Conservation (phyloP, 92 coral and sea anemone species). For the Porites evermanni region DNA sequence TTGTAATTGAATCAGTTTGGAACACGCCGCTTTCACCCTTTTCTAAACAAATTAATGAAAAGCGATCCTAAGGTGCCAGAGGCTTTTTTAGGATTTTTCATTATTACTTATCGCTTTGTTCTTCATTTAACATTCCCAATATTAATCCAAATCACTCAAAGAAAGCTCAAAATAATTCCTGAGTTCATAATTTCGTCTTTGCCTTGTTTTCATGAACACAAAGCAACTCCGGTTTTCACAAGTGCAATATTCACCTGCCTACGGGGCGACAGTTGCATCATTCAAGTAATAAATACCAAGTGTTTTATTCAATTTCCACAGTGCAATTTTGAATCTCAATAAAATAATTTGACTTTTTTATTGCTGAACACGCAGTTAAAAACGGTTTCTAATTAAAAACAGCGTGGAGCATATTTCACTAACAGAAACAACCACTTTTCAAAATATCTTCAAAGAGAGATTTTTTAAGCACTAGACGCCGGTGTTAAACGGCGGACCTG, state of each 20-base stretch:
- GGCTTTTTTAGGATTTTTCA: background rate
- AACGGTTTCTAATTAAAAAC: background rate
- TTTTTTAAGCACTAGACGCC: no score
- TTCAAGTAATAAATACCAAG: background rate
- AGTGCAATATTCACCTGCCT: constrained; percentile 20
- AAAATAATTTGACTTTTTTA: background rate
- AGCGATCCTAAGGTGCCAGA: constrained; percentile 16
- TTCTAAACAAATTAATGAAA: constrained; percentile 27
- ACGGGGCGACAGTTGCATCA: background rate
- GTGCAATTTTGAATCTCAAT: constrained; percentile 3
- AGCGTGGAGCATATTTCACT: background rate
- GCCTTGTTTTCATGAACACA: background rate
- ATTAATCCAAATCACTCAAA: background rate
- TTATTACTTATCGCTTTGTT: background rate
- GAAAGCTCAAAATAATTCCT: background rate
- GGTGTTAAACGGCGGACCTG: no score
- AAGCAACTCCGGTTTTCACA: background rate
- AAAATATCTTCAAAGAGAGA: background rate
- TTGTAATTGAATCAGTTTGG: constrained; percentile 31
- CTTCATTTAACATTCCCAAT: background rate
- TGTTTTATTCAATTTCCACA: constrained; percentile 26
- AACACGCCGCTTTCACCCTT: constrained; percentile 8
- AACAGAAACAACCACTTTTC: background rate
- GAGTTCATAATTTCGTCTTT: background rate
- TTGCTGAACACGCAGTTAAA: background rate